Percentiles rank a stretch among this genome's conserved stretches.
phyloP scores from a whole-genome alignment of 92 coral and sea anemone genomes.

The Blastomussa wellsi region DNA sequence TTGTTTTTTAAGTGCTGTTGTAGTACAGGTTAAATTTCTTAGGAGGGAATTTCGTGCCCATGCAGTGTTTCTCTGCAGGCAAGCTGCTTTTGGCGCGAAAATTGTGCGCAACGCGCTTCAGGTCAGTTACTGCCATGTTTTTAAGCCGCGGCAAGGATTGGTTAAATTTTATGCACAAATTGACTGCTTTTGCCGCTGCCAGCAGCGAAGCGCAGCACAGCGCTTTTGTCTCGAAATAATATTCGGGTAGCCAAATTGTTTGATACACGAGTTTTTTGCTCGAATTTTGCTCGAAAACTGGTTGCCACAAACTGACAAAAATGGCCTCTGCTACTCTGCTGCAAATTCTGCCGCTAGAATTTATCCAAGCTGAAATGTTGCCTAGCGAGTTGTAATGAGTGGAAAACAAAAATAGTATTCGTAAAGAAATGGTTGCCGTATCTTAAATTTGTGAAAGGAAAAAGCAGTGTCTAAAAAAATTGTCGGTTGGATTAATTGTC shows the following conservation, averaged over 20 bases:
- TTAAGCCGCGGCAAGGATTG: not conserved
- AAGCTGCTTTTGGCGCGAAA: slow-evolving; percentile 5
- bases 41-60: not conserved
- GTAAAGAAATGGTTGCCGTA: not conserved
- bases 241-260: not conserved
- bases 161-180: not conserved
- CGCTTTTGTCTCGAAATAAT: not conserved
- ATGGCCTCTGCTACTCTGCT: not conserved
- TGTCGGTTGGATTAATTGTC: not conserved
- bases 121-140: not conserved
- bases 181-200: not conserved
- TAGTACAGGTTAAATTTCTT: slow-evolving; percentile 5
- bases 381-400: not conserved
- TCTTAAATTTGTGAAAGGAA: not conserved
- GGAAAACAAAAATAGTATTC: not conserved
- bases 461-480: not conserved
- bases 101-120: not conserved
- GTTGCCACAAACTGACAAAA: not conserved
- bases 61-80: not conserved
- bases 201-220: not conserved
- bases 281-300: too few species aligned
- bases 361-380: not conserved
- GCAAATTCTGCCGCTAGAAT: not conserved
- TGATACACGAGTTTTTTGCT: too few species aligned
- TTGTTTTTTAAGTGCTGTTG: slow-evolving; percentile 22